Base-by-base conservation (phyloP, 2,113 vertebrate genomes). In the Melierax canorus region DNA sequence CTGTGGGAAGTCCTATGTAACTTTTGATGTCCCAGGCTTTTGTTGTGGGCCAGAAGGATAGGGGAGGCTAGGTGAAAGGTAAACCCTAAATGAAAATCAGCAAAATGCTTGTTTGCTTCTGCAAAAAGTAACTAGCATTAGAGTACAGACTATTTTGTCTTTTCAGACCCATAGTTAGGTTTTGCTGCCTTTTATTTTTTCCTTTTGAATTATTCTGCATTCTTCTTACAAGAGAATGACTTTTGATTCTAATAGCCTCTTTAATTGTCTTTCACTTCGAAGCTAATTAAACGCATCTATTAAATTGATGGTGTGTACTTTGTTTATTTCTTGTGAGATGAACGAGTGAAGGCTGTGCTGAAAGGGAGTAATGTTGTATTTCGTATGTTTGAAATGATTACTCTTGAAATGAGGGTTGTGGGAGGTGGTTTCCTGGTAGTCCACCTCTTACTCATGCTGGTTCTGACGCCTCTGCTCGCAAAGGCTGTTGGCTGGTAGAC, bases 401-500 rank as follows among this genome's bases (percentile, higher is more conserved):
- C 46, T 88, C 79, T 93, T 43, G 75, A 93, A 76, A 80, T 66
- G 88, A 94, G 59, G 63, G 59, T 55, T 39, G 75, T 83, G 91
- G 79, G 91, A 95, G 82, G 91, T 73, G 86, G 82, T 94, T 95
- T 94, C 91, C 94, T 94, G 88, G 88, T 76, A 92, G 78, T 73
- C 58, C 67, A 24, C 22, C 7, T 76, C 71, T 94, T 73, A 72
- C 75, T 96, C 71, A 56, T 3, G 34, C 66, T 51, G 36, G 9
- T 85, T 91, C 51, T 82, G 91, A 56, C 29, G 11, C 68, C 69
- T 85, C 43, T 62, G 91, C 88, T 83, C 1, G 0, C 59, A 45
- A 20, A n/a, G 59, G 60, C 93, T 84, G 20, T n/a, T 43, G 69
- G 51, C 85, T 6, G 0, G n/a, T 34, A 4, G 69, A 15, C 34